Base-by-base conservation (phyloP, 2,888 invertebrate species). In the Synanthedon myopaeformis region DNA sequence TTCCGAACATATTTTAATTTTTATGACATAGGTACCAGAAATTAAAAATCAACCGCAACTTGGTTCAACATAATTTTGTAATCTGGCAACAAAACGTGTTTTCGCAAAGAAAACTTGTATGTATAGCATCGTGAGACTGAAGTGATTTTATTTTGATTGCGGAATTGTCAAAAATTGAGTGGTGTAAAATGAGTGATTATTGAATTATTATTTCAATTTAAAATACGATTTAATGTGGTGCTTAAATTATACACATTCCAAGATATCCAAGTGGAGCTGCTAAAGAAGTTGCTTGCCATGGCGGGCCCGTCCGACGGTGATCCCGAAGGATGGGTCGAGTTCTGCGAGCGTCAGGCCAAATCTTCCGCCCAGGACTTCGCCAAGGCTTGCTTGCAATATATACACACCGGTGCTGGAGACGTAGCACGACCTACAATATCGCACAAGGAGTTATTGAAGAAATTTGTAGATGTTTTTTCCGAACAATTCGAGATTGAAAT, bases 321-420 rank as follows among this genome's bases (percentile, higher is more conserved):
- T 62, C 77, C 89, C 74, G 90, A 90, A 74, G 90, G 90, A 79
- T 95, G 95, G 95, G 90, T 91, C 72, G 94, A 95, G 77, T 94
- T 95, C 79, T 95, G 95, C 84, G 94, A 95, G 80, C 92, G 95
- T 76, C 96, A 96, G 84, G 95, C 95, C 56, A 91, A 92, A 69
- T 90, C 92, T 57, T 93, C 96, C 55, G 95, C 95, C 57, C 92
- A 93, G 69, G 95, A 96, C 82, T 96, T 97, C 81, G 94, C 96
- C 66, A 94, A 93, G 82, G 93, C 94, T 67, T 95, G 95, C 80
- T 90, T 93, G 61, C 92, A 92, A 62, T 95, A 92, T 72, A 90
- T 95, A 59, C 92, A 92, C 64, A 89, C 91, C 51, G 92, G 92
- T 70, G 78, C 92, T 58, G 89, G 91, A 41, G 93, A 93, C 63